Conservation (phyloP, 2,888 invertebrate genomes). For the Callyntrura guangdongensis region DNA sequence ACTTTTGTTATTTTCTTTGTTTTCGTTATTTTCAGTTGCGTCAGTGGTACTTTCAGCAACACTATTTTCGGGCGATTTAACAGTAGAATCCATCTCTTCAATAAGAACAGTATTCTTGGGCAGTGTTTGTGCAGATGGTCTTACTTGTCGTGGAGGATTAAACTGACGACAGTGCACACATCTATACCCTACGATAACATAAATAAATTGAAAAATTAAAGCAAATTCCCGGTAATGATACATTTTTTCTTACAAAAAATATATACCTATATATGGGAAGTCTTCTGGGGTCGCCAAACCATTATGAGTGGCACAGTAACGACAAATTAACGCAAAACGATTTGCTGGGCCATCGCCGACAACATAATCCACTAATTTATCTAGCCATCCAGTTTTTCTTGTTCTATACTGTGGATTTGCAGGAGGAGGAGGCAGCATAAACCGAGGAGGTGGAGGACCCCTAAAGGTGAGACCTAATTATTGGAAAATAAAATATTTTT, state of each 20-base stretch:
- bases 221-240: no score
- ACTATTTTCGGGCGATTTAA: constrained; percentile 65
- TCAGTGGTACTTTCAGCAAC: constrained; percentile 49
- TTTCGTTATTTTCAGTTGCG: constrained; percentile 34
- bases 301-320: constrained; percentile 96
- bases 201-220: background rate
- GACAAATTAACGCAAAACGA: constrained; percentile 98
- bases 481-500: background rate
- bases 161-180: constrained; percentile 96
- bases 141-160: constrained; percentile 95
- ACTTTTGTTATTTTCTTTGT: constrained; percentile 26
- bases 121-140: constrained; percentile 91
- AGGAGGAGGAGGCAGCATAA: constrained; percentile 83
- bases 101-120: constrained; percentile 83
- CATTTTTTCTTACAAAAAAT: no score
- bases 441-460: constrained; percentile 71
- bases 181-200: constrained; percentile 89
- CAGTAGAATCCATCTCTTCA: constrained; percentile 82
- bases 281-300: constrained; percentile 93
- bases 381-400: constrained; percentile 87
- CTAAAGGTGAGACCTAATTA: constrained; percentile 56
- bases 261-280: constrained; percentile 89
- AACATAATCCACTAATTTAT: constrained; percentile 96
- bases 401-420: constrained; percentile 79
- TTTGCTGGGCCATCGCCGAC: constrained; percentile 98